Base-by-base conservation (phyloP, 2,797 vertebrate genomes). In the Brotogeris chrysoptera region DNA sequence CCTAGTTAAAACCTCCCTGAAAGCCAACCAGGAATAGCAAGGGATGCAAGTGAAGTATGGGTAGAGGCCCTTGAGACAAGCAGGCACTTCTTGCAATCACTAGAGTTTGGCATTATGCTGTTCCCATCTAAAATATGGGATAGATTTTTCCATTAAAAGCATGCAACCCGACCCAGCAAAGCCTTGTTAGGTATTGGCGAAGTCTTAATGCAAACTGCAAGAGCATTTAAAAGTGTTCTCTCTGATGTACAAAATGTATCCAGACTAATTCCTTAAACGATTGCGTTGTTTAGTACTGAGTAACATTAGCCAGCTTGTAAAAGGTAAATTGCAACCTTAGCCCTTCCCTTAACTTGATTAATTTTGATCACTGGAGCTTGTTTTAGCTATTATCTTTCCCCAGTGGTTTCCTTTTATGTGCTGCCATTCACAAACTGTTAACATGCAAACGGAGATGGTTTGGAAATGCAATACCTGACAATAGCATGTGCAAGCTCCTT, bases 281-380 rank as follows among this genome's bases (percentile, higher is more conserved):
- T 13, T n/a, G 74, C 69, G 2, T 91, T 92, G 74, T 72, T 93
- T 81, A 23, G 94, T 73, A 16, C 73, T 10, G 32, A 78, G 91
- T 43, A 85, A 91, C 44, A 46, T 81, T 53, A 94, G 88, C 69
- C 78, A 53, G 76, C 57, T 91, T 90, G 68, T 93, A 90, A 89
- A 92, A 97, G 94, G 96, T 47, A 91, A 66, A 90, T 66, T 71
- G 95, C 57, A 87, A 65, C 94, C 90, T 81, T 59, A 72, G 85
- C 70, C 65, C 55, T 89, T 92, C 47, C 85, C 84, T 96, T 90
- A 86, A 91, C 72, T 82, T 74, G 93, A 95, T 90, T 80, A 87
- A 92, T 96, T 96, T 89, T 90, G 94, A 95, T 82, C 55, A 66
- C 72, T 86, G 94, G 87, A 86, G 94, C 95, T 92, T 80, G 85